phyloP scores from a whole-genome alignment of 2,113 vertebrate genomes.

The Lagenorhynchus albirostris region DNA sequence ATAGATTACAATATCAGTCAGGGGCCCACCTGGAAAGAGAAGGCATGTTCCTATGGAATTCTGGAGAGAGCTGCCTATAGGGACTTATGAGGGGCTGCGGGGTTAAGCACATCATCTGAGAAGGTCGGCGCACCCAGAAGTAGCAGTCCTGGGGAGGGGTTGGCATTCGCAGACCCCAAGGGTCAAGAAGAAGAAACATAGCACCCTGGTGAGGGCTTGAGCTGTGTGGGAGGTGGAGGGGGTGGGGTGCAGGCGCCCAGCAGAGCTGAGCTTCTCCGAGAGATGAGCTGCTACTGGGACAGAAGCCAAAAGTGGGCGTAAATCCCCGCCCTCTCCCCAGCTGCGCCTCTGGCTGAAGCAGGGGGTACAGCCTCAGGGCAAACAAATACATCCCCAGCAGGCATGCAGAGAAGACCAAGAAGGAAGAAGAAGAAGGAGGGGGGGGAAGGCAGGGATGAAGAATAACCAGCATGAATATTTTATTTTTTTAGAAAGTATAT shows the following conservation, averaged over 20 bases:
- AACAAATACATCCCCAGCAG: neutral
- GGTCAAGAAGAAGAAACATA: neutral
- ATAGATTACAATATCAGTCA: neutral
- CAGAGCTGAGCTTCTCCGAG: neutral
- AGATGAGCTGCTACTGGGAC: neutral
- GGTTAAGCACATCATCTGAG: no score
- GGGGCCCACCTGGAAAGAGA: neutral
- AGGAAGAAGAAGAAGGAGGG: rapidly evolving
- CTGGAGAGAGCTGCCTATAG: no score
- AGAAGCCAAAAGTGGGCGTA: neutral
- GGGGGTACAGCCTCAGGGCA: rapidly evolving
- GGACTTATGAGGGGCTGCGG: rapidly evolving
- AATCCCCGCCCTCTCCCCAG: no score
- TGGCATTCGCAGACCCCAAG: neutral
- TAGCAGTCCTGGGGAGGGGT: no score
- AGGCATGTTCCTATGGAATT: neutral
- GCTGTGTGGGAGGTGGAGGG: neutral
- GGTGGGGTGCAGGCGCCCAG: rapidly evolving
- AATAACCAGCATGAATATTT: no score
- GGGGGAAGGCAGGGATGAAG: neutral
- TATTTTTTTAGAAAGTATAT: neutral
- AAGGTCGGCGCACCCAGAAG: no score
- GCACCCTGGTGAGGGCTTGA: neutral
- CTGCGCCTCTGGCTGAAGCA: neutral
- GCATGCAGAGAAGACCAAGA: neutral